Percentiles rank a stretch among this genome's conserved stretches.
phyloP scores from a whole-genome alignment of 1,140 invertebrate genomes.

The Phenacoccus solenopsis region DNA sequence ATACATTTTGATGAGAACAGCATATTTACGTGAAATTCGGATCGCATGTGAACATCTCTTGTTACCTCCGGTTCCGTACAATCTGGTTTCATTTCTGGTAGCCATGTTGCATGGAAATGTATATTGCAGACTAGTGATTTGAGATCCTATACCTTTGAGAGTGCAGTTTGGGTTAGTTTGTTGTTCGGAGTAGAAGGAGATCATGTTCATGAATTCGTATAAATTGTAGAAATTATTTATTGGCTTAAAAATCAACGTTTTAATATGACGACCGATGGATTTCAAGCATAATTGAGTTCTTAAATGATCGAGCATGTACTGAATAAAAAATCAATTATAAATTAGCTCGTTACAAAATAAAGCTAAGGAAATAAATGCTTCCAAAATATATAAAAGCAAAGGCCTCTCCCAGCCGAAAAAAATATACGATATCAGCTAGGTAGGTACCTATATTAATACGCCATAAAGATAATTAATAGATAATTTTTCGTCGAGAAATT shows the following conservation, averaged over 20 bases:
- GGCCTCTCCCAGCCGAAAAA: too few relatives aligned
- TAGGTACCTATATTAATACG: too few relatives aligned
- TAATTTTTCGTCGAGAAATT: constrained; percentile 18
- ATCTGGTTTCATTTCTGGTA: constrained; percentile 42
- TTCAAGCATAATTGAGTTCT: constrained; percentile 57
- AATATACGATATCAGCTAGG: too few relatives aligned
- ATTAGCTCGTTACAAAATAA: too few relatives aligned
- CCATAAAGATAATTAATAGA: too few relatives aligned
- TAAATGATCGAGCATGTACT: constrained; percentile 61
- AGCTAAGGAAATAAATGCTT: too few relatives aligned
- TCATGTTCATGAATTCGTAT: constrained; percentile 70
- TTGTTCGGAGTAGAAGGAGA: constrained; percentile 55
- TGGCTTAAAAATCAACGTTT: constrained; percentile 53
- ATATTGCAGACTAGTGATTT: constrained; percentile 53
- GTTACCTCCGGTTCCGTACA: constrained; percentile 62
- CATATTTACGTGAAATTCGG: too few relatives aligned
- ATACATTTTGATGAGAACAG: not conserved
- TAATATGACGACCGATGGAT: constrained; percentile 52
- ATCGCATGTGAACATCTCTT: too few relatives aligned
- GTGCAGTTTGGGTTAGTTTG: constrained; percentile 27
- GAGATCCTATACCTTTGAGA: constrained; percentile 39
- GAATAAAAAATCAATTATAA: constrained; percentile 21
- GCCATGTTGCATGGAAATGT: constrained; percentile 66
- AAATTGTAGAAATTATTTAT: constrained; percentile 70
- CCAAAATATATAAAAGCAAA: too few relatives aligned